phyloP scores from a whole-genome alignment of 2,113 vertebrate species.

The Promerops cafer region DNA sequence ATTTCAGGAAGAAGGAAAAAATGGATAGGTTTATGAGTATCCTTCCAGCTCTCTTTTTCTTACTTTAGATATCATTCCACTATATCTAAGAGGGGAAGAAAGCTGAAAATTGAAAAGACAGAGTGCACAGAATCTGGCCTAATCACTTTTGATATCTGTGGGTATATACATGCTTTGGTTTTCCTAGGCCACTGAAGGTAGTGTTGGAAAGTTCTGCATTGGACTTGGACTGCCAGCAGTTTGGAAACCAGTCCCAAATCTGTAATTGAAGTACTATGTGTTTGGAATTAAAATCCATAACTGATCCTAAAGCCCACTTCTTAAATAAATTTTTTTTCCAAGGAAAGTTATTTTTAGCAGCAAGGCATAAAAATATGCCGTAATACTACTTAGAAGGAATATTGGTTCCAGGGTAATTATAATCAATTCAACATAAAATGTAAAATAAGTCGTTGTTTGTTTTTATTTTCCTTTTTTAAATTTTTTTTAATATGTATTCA shows the following conservation, averaged over 20 bases:
- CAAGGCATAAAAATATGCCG: background rate
- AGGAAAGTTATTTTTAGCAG: background rate
- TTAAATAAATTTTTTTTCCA: background rate
- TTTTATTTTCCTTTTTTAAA: rapidly evolving
- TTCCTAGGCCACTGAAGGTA: background rate
- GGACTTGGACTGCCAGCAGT: background rate
- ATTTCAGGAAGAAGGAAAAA: background rate
- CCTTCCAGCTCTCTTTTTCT: background rate
- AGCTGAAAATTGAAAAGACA: background rate
- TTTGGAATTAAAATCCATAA: background rate
- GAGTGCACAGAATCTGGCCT: background rate
- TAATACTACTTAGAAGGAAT: background rate
- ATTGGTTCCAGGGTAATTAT: background rate
- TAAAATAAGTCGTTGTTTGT: background rate
- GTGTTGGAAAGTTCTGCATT: background rate
- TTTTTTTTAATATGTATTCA: background rate
- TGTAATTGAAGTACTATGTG: background rate
- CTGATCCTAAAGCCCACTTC: background rate
- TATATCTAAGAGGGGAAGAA: background rate
- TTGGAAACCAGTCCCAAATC: background rate
- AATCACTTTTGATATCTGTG: background rate
- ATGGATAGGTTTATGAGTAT: background rate
- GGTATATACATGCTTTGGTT: background rate
- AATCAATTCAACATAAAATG: background rate
- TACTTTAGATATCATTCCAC: background rate